Evolutionary conservation across 2,797 vertebrate species (phyloP).

Genomic region (Sebastes minor): DNA sequence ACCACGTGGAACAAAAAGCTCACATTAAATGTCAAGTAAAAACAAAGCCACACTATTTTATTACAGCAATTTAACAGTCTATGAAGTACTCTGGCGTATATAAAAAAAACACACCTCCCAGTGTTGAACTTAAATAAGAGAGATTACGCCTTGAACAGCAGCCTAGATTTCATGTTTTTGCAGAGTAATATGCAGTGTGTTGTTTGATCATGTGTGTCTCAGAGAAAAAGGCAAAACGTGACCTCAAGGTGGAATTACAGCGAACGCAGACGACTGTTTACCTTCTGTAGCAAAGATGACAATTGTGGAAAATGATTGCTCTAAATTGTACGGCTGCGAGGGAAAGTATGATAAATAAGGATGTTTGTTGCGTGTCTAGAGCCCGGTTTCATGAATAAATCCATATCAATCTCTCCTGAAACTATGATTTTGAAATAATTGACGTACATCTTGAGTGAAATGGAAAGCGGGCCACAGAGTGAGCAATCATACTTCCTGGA

Average conservation of each 20-base stretch:
- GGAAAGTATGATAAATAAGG: slow-evolving; percentile 26
- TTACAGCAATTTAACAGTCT: neutral
- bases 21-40: slow-evolving; percentile 1
- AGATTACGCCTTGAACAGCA: neutral
- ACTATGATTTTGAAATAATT: slow-evolving; percentile 34
- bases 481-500: slow-evolving; percentile 1
- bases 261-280: neutral
- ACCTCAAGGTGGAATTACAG: slow-evolving; percentile 10
- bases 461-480: neutral
- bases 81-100: neutral
- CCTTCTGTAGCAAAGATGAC: slow-evolving; percentile 14
- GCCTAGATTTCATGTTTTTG: neutral
- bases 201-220: neutral
- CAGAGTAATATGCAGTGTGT: neutral
- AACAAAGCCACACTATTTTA: neutral
- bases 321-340: slow-evolving; percentile 9
- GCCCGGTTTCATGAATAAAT: slow-evolving; percentile 66
- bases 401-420: slow-evolving; percentile 45
- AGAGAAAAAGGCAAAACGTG: neutral
- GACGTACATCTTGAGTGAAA: slow-evolving; percentile 3
- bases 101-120: neutral
- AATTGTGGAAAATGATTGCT: slow-evolving; percentile 37
- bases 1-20: neutral
- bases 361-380: slow-evolving; percentile 23
- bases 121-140: slow-evolving; percentile 16